A percentile compares a stretch with the other conserved stretches of the same genome.
phyloP scores from a whole-genome alignment of 30 jellyfish, hydroid and myxozoan species.

The Chironex yamaguchii region DNA sequence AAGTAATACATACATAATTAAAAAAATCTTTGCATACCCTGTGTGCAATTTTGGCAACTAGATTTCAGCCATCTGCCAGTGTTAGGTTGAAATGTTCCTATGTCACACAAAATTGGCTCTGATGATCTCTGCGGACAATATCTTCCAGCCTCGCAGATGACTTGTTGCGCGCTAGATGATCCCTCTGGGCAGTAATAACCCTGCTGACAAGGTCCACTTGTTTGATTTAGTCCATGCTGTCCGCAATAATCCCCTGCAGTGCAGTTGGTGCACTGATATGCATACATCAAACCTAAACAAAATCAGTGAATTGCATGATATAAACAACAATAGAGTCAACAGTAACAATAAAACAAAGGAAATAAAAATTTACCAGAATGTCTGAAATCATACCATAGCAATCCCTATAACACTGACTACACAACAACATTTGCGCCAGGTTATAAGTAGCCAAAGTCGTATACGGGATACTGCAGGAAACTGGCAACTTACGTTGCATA shows the following conservation, averaged over 20 bases:
- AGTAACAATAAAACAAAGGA: too few relatives aligned
- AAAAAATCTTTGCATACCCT: constrained; percentile 85
- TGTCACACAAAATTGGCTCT: constrained; percentile 72
- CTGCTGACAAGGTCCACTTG: constrained; percentile 85
- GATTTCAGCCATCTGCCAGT: constrained; percentile 53
- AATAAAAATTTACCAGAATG: too few relatives aligned
- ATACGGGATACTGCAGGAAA: too few relatives aligned
- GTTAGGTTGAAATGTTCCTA: constrained; percentile 96
- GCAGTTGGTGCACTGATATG: constrained; percentile 79
- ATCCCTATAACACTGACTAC: too few relatives aligned
- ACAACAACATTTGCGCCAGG: too few relatives aligned
- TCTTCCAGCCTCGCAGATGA: constrained; percentile 84
- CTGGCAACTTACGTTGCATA: too few relatives aligned
- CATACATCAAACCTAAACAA: constrained; percentile 62
- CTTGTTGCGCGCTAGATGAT: constrained; percentile 78
- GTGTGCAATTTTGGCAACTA: constrained; percentile 89
- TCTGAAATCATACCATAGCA: too few relatives aligned
- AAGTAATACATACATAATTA: too few relatives aligned
- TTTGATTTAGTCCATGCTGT: constrained; percentile 76
- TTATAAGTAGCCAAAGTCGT: too few relatives aligned
- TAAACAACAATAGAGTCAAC: neutral
- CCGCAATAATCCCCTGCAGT: constrained; percentile 93
- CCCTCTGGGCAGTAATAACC: constrained; percentile 95
- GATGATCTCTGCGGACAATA: constrained; percentile 90
- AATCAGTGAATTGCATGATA: neutral